Conservation (phyloP, 2,797 vertebrate genomes). For the Muscicapa comitata region DNA sequence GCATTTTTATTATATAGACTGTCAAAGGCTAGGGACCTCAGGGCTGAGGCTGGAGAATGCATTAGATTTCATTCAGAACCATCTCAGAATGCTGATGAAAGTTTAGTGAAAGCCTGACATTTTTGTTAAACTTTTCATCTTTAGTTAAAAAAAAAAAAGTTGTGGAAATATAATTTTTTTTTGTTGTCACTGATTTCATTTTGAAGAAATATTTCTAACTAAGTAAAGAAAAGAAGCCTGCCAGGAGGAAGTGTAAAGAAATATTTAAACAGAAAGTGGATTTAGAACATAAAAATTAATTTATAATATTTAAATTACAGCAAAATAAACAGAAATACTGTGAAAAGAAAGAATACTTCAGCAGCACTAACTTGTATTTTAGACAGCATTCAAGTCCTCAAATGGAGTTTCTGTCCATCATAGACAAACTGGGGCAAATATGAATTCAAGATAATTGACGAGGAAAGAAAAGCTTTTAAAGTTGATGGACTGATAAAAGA, state of each 20-base stretch:
- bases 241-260: neutral
- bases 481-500: neutral
- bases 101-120: neutral
- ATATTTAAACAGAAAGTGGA: neutral
- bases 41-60: neutral
- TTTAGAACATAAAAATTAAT: neutral
- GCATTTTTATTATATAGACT: neutral
- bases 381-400: neutral
- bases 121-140: neutral
- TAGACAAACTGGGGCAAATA: neutral
- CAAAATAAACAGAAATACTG: neutral
- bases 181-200: neutral
- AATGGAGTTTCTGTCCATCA: neutral
- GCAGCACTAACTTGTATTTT: neutral
- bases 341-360: neutral
- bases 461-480: slow-evolving; percentile 1
- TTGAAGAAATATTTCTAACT: neutral
- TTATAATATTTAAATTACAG: neutral
- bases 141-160: neutral
- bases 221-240: neutral
- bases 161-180: neutral
- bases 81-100: neutral
- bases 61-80: neutral
- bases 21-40: neutral
- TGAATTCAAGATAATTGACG: neutral